Conservation (phyloP, 2,797 vertebrate species). For the Arctocebus calabarensis region DNA sequence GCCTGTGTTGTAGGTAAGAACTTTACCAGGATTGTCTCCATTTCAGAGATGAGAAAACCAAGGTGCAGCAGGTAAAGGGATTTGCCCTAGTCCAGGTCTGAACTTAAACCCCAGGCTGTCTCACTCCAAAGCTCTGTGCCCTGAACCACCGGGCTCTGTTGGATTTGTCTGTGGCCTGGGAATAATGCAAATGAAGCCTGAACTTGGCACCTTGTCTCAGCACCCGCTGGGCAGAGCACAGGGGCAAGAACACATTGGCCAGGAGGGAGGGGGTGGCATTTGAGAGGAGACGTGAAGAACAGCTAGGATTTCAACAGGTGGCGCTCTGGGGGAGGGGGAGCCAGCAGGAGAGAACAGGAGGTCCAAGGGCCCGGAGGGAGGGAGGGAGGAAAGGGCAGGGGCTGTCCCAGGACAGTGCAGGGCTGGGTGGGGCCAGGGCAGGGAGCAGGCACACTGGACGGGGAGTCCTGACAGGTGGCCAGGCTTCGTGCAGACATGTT, state of each 20-base stretch:
- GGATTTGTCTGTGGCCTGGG: rapidly evolving
- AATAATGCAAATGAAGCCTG: not conserved
- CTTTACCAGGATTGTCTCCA: not conserved
- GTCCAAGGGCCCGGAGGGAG: not conserved
- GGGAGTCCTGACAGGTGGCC: too few relatives aligned
- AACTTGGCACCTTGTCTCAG: too few relatives aligned
- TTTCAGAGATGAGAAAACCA: not conserved
- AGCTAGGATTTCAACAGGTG: not conserved
- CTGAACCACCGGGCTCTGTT: not conserved
- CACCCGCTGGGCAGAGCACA: rapidly evolving
- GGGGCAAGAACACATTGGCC: not conserved
- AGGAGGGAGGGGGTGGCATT: not conserved
- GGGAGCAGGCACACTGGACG: rapidly evolving
- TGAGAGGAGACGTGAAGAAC: not conserved
- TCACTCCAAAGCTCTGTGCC: too few relatives aligned
- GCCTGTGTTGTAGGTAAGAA: not conserved
- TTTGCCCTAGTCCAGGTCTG: not conserved
- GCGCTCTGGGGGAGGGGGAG: not conserved
- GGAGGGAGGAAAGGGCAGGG: not conserved
- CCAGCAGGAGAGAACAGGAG: not conserved
- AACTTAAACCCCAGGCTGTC: not conserved
- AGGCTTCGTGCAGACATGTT: not conserved
- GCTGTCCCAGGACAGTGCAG: not conserved
- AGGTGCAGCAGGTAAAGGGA: not conserved
- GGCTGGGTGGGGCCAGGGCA: not conserved